These are phyloP conservation scores for Petrolisthes cinctipes DNA, from an alignment of 2,888 invertebrate species.

Conservation along the genomic window DNA sequence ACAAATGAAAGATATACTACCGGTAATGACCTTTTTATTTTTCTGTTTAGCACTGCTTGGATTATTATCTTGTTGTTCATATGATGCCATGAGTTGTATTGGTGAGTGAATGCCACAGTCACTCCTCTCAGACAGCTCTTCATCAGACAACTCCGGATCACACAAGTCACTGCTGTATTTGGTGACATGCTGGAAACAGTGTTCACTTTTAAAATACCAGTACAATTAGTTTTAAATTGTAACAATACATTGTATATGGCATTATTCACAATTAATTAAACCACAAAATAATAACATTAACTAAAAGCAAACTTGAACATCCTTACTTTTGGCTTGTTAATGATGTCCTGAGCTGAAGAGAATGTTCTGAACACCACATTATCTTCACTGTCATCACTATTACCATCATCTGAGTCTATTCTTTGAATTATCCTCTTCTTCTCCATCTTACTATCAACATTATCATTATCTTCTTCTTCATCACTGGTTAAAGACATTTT, in stretches of 20 bases:
- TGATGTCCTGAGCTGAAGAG: too few species aligned
- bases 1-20: too few species aligned
- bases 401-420: background rate
- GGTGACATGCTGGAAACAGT: background rate
- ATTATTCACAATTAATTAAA: too few species aligned
- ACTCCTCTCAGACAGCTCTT: slow-evolving; percentile 1
- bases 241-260: too few species aligned
- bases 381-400: background rate
- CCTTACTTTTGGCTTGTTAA: too few species aligned
- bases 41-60: background rate
- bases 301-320: too few species aligned
- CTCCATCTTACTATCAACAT: background rate
- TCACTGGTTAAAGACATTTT: background rate
- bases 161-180: slow-evolving; percentile 38
- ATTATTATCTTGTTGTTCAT: too few species aligned
- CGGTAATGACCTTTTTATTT: background rate
- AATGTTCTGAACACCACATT: too few species aligned
- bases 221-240: too few species aligned
- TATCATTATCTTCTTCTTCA: background rate
- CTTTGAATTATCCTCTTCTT: background rate
- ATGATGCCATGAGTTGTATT: background rate
- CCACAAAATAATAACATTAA: too few species aligned
- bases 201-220: background rate
- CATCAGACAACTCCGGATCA: slow-evolving; percentile 46
- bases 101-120: background rate